Percentiles rank a stretch among this genome's conserved stretches.
Conservation (phyloP, 1,140 invertebrate genomes). For the Archivesica marissinica region DNA sequence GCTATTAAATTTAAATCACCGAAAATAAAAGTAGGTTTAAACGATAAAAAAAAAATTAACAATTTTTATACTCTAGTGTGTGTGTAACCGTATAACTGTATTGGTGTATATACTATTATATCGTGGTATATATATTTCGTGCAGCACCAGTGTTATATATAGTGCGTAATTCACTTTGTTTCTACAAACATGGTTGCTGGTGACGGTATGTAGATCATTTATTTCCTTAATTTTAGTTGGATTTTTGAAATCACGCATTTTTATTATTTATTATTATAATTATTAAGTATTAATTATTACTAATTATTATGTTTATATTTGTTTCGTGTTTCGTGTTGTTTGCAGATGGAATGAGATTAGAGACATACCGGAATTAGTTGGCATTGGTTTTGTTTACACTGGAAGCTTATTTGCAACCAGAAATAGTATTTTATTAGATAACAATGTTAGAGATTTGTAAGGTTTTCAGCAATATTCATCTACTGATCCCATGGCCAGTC, state of each 20-base stretch:
- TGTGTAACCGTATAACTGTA: not conserved
- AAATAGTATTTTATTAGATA: no score
- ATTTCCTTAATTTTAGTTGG: not conserved
- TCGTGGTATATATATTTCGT: conserved; percentile 1
- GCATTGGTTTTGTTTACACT: no score
- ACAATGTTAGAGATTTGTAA: no score
- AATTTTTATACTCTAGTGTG: not conserved
- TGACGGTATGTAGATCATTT: conserved; percentile 31
- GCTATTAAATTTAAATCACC: not conserved
- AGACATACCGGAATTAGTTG: no score
- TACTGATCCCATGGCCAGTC: no score
- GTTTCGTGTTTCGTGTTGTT: no score
- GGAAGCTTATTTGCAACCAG: no score
- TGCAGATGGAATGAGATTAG: no score
- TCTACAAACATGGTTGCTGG: conserved; percentile 41
- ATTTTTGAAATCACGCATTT: not conserved
- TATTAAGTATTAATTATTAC: no score
- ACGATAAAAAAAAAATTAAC: conserved; percentile 3
- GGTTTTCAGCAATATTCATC: no score
- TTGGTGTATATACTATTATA: conserved; percentile 23
- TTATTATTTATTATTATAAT: no score
- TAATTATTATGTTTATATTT: no score
- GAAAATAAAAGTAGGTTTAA: not conserved
- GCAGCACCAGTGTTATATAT: conserved; percentile 2
- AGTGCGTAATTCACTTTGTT: conserved; percentile 18